Conservation (phyloP, 2,888 invertebrate genomes). For the Emmelina monodactyla region DNA sequence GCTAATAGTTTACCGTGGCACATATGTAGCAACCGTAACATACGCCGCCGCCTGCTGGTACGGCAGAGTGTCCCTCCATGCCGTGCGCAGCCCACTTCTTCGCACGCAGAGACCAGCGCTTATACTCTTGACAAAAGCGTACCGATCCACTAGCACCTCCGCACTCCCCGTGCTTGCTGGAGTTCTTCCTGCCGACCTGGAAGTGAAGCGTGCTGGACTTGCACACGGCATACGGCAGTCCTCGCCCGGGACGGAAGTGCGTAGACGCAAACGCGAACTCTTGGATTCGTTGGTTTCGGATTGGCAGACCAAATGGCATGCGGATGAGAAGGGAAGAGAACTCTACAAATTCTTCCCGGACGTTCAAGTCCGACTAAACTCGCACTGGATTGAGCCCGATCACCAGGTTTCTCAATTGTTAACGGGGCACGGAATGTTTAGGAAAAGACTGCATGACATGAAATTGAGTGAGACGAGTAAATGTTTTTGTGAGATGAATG, state of each 20-base stretch:
- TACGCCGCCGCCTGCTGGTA: slow-evolving; percentile 16
- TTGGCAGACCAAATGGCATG: slow-evolving; percentile 10
- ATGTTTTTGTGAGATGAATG: slow-evolving; percentile 10
- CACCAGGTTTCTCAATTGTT: slow-evolving; percentile 13
- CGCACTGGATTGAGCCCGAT: slow-evolving; percentile 15
- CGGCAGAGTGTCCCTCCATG: slow-evolving; percentile 5
- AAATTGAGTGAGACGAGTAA: slow-evolving; percentile 5
- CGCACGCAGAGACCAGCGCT: slow-evolving; percentile 15
- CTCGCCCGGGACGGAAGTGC: not conserved
- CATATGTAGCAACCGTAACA: slow-evolving; percentile 12
- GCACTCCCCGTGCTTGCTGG: slow-evolving; percentile 20
- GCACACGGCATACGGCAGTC: not conserved
- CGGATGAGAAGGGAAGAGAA: slow-evolving; percentile 9
- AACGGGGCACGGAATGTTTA: slow-evolving; percentile 15
- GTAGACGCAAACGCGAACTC: not conserved
- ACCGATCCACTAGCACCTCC: slow-evolving; percentile 17
- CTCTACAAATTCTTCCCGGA: slow-evolving; percentile 15
- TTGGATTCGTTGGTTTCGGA: slow-evolving; percentile 2
- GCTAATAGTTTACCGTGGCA: slow-evolving; percentile 13
- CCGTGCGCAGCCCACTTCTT: slow-evolving; percentile 13
- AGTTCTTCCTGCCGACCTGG: slow-evolving; percentile 19
- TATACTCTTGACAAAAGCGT: slow-evolving; percentile 19
- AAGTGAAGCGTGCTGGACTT: slow-evolving; percentile 15
- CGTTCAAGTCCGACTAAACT: slow-evolving; percentile 8
- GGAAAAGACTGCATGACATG: slow-evolving; percentile 7